Base-by-base conservation (phyloP, 2,888 invertebrate genomes). In the Mesodorylaimus sp. region DNA sequence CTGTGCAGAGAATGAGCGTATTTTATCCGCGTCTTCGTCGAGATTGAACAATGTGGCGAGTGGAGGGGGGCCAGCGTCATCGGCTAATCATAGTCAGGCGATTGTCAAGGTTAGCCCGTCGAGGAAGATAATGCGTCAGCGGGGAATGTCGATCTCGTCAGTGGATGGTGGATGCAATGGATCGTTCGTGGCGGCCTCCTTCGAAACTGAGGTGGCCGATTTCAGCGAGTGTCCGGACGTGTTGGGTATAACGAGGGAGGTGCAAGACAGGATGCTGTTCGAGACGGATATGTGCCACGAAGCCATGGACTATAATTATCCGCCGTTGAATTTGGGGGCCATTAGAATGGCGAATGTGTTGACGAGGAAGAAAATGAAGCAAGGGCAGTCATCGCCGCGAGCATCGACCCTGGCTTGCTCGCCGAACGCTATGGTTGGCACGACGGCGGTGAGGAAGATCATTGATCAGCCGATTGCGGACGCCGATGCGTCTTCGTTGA, bases 161-260 rank as follows among this genome's bases (percentile, higher is more conserved):
- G 3, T 47, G 41, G 41, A 39, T 23, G 41, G n/a, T n/a, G n/a
- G n/a, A n/a, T n/a, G n/a, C n/a, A n/a, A n/a, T n/a, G n/a, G n/a
- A n/a, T n/a, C n/a, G n/a, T n/a, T n/a, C n/a, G n/a, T n/a, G n/a
- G n/a, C n/a, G n/a, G n/a, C n/a, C n/a, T n/a, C n/a, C n/a, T n/a
- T n/a, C 23, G 47, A 47, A 26, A 5, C n/a, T n/a, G 19, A 19
- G 5, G 47, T 47, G n/a, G 36, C 47, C 3, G 47, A 47, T 21
- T 38, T 47, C 21, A 29, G 29, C 32, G 32, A 29, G 3, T 45
- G 45, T 23, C 45, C 44, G 5, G 26, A 43, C 3, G 44, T 43
- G 5, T 19, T 43, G 7, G 44, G 41, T 39, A 39, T n/a, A 7
- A 39, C 44, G 10, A 7, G 5, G 13, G 25, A 5, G 13, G 44